Percentiles rank a stretch among this genome's conserved stretches.
Conservation (phyloP, 1,140 invertebrate genomes). For the Dendroctonus valens region DNA sequence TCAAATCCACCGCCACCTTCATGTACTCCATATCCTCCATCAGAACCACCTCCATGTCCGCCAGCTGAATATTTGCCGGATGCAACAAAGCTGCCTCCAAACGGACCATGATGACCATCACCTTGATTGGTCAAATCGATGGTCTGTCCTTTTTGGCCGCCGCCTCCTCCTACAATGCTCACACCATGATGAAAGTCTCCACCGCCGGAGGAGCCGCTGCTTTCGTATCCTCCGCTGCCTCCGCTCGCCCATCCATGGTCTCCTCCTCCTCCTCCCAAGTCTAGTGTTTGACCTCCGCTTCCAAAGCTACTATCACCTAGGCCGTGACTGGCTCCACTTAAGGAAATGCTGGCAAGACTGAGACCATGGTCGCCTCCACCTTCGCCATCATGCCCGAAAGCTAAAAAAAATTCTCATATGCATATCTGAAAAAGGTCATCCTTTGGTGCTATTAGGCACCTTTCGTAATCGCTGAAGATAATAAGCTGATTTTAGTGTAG, state of each 20-base stretch:
- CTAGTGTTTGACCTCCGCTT: slow-evolving; percentile 23
- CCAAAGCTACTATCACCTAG: slow-evolving; percentile 27
- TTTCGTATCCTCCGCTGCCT: slow-evolving; percentile 22
- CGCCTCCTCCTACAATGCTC: slow-evolving; percentile 36
- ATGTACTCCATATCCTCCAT: slow-evolving; percentile 25
- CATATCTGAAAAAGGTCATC: not conserved
- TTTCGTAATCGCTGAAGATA: not conserved
- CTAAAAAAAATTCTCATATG: slow-evolving; percentile 1
- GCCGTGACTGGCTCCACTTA: slow-evolving; percentile 30
- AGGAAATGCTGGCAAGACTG: slow-evolving; percentile 20
- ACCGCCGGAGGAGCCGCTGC: slow-evolving; percentile 13
- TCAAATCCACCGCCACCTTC: slow-evolving; percentile 35
- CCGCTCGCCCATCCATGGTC: slow-evolving; percentile 13
- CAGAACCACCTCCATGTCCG: slow-evolving; percentile 33
- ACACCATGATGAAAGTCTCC: slow-evolving; percentile 40
- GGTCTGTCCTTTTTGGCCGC: slow-evolving; percentile 31
- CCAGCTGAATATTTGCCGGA: slow-evolving; percentile 41
- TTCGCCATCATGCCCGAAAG: slow-evolving; percentile 10
- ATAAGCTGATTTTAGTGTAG: too few relatives aligned
- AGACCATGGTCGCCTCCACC: slow-evolving; percentile 25
- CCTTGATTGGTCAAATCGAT: slow-evolving; percentile 40
- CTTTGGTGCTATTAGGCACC: not conserved
- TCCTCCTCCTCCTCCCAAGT: slow-evolving; percentile 20
- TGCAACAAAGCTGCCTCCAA: slow-evolving; percentile 41
- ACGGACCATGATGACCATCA: slow-evolving; percentile 35